Percentiles rank a stretch among this genome's conserved stretches.
phyloP scores from a whole-genome alignment of 1,140 invertebrate genomes.

The Drosophila micromelanica region DNA sequence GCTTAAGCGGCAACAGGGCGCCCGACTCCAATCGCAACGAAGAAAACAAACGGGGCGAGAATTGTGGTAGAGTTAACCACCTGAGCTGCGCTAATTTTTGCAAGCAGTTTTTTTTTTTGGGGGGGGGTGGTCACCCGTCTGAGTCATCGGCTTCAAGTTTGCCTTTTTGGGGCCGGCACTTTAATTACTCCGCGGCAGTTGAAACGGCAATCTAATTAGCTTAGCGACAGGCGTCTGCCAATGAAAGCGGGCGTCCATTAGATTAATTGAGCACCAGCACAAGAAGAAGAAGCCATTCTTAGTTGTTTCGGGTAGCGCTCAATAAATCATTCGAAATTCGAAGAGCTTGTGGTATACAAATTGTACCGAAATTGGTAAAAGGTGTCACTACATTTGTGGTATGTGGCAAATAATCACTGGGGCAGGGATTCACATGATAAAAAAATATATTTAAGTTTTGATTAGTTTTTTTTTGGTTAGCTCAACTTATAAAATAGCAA shows the following conservation, averaged over 20 bases:
- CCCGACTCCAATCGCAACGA: neutral
- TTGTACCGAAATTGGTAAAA: no score
- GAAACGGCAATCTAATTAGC: constrained; percentile 72
- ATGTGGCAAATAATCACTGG: no score
- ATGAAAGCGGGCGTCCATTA: constrained; percentile 52
- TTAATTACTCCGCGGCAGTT: constrained; percentile 47
- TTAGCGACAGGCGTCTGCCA: constrained; percentile 28
- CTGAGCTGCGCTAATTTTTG: neutral
- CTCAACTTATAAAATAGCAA: no score
- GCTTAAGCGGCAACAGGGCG: constrained; percentile 57
- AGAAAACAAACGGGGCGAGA: no score
- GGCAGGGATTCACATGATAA: no score
- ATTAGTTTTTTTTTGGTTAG: no score
- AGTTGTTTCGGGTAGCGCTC: neutral
- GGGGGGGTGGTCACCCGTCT: no score
- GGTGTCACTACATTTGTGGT: no score
- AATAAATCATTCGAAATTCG: no score
- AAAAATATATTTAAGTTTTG: no score
- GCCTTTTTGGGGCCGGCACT: constrained; percentile 26
- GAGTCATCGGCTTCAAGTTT: constrained; percentile 21
- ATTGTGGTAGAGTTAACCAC: no score
- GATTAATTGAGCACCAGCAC: constrained; percentile 49
- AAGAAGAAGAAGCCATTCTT: neutral
- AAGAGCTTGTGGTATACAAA: no score
- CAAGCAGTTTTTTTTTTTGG: constrained; percentile 12